Base-by-base conservation (phyloP, 2,113 vertebrate genomes). In the Notothenia coriiceps region DNA sequence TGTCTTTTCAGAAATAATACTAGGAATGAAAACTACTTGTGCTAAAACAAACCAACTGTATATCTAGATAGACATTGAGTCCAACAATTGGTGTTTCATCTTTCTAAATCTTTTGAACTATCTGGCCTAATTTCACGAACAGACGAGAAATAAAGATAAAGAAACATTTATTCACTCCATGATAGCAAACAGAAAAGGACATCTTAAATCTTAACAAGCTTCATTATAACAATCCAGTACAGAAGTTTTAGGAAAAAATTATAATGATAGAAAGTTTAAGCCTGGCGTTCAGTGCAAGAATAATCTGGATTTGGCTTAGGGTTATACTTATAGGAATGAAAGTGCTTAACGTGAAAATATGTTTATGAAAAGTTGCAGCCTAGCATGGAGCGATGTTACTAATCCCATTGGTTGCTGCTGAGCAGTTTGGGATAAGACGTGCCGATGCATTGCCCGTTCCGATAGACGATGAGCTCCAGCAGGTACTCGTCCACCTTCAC, bases 351-450 rank as follows among this genome's bases (percentile, higher is more conserved):
- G 17, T 13, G 13, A 25, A 9, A n/a, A n/a, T 15, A 13, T 43
- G 18, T 60, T 49, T 7, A 40, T 17, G 13, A 20, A 6, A 40
- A 29, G 15, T 2, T 8, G n/a, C 13, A 20, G 25, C 57, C 47
- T 3, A 0, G 8, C 3, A 40, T 64, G 10, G 3, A 7, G n/a
- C 8, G 14, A 18, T 5, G 1, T 71, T 90, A 94, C 70, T 87
- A 18, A 86, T 91, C 92, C 47, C 83, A 86, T 91, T 93, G 88
- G 72, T 91, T 94, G 74, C 91, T 96, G 91, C 95, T 95, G 59
- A 97, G 92, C 69, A 97, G 91, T 73, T 95, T 94, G 2, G 96
- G 96, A 66, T 91, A 97, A 6, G 96, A 96, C 0, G 96, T 96
- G 71, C 96, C 96, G 59, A 96, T 97, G 80, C 95, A 94, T 15